Evolutionary conservation across 2,113 vertebrate species (phyloP).

Genomic region (Hydrochoerus hydrochaeris): DNA sequence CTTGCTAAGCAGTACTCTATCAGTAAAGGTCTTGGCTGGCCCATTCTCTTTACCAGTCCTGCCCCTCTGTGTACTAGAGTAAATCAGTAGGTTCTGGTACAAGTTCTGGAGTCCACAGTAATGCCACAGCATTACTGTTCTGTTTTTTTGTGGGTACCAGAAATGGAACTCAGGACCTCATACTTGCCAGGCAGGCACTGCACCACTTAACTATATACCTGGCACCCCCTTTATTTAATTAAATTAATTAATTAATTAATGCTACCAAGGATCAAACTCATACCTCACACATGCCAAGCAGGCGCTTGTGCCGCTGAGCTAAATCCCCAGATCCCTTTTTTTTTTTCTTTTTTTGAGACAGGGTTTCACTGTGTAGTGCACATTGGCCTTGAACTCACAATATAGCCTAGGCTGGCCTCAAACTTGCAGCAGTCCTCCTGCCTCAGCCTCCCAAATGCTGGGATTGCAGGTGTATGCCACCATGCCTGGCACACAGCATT

Average conservation of each 20-base stretch:
- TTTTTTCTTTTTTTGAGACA: neutral
- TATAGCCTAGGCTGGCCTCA: neutral
- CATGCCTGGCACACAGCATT: neutral
- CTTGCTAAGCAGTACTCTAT: neutral
- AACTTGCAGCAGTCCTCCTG: neutral
- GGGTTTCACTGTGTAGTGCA: neutral
- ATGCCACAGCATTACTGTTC: neutral
- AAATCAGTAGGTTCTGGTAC: neutral
- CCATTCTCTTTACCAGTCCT: neutral
- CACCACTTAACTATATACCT: too few relatives aligned
- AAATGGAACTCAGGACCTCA: too few relatives aligned
- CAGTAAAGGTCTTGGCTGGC: neutral
- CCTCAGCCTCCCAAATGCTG: neutral
- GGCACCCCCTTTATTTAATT: too few relatives aligned
- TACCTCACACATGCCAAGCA: too few relatives aligned
- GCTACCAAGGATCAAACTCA: too few relatives aligned
- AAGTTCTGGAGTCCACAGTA: neutral
- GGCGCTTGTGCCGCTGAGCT: too few relatives aligned
- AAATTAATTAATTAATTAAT: too few relatives aligned
- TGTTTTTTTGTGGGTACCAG: too few relatives aligned
- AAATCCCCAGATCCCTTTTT: too few relatives aligned
- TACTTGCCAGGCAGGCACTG: too few relatives aligned
- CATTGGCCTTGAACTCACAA: neutral
- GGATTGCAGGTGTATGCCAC: neutral
- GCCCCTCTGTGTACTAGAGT: neutral